Evolutionary conservation across 2,797 vertebrate genomes (phyloP).

Genomic region (Sebastes variabilis): DNA sequence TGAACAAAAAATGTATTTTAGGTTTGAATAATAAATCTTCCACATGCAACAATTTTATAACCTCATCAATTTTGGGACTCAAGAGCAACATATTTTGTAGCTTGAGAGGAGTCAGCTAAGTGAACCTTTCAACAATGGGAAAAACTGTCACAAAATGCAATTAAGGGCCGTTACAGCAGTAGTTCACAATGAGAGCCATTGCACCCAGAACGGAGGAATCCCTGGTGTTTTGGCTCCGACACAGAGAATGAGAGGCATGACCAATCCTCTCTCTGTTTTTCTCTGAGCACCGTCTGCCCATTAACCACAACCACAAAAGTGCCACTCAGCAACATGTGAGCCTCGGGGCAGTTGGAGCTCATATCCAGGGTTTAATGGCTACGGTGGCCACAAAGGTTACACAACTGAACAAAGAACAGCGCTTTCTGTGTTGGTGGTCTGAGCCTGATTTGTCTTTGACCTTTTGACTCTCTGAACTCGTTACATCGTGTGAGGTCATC

Average conservation of each 20-base stretch:
- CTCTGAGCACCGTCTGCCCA: conserved; percentile 30
- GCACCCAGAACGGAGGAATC: conserved; percentile 33
- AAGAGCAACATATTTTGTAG: neutral
- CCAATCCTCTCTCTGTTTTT: conserved; percentile 19
- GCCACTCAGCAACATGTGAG: conserved; percentile 67
- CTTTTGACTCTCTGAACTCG: conserved; percentile 33
- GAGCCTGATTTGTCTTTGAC: conserved; percentile 15
- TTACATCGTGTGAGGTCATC: conserved; percentile 14
- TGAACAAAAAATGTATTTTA: neutral
- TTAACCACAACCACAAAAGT: conserved; percentile 69
- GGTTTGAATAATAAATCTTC: neutral
- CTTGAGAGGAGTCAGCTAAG: neutral
- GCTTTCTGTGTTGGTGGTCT: conserved; percentile 50
- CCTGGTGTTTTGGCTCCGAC: conserved; percentile 45
- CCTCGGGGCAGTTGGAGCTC: conserved; percentile 56
- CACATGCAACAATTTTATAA: neutral
- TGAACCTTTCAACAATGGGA: conserved; percentile 18
- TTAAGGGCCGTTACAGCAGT: neutral
- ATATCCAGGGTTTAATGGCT: conserved; percentile 50
- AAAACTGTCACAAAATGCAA: conserved; percentile 13
- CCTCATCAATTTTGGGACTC: neutral
- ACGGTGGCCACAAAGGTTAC: conserved; percentile 49
- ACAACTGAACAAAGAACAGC: conserved; percentile 46
- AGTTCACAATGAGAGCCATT: conserved; percentile 46
- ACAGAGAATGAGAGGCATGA: conserved; percentile 43